phyloP scores from a whole-genome alignment of 2,888 invertebrate species.

The Troilus luridus region DNA sequence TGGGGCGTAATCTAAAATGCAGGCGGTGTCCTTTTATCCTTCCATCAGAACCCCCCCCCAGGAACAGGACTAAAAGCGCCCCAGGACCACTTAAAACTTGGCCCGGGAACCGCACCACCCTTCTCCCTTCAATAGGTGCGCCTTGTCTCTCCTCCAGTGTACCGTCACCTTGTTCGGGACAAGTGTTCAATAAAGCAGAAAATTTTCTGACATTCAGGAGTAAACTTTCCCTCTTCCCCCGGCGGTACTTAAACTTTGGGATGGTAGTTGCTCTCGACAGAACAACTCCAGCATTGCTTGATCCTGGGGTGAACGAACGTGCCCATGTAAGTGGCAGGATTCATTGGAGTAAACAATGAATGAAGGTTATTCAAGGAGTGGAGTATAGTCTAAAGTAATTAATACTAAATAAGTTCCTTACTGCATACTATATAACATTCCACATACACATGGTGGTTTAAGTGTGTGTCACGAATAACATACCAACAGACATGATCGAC shows the following conservation, averaged over 20 bases:
- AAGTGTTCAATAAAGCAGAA: constrained; percentile 26
- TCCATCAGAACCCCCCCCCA: not conserved
- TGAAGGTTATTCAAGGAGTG: not conserved
- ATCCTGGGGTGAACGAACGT: not conserved
- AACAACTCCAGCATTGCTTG: not conserved
- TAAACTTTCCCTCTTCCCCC: not conserved
- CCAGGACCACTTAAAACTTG: constrained; percentile 50
- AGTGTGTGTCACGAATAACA: too few relatives aligned
- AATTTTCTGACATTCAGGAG: constrained; percentile 18
- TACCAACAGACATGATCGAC: too few relatives aligned
- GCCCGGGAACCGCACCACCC: constrained; percentile 34
- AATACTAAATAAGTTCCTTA: not conserved
- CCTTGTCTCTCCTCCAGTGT: not conserved
- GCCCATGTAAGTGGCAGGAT: not conserved
- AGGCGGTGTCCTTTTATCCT: constrained; percentile 8
- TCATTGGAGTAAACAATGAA: not conserved
- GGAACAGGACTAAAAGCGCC: constrained; percentile 9
- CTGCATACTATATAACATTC: too few relatives aligned
- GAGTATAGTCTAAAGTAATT: too few relatives aligned
- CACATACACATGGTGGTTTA: too few relatives aligned
- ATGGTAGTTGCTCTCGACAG: not conserved
- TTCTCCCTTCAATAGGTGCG: constrained; percentile 41
- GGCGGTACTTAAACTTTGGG: not conserved
- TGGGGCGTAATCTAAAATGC: not conserved
- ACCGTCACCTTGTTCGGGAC: constrained; percentile 16